Evolutionary conservation across 2,888 invertebrate species (phyloP).

Genomic region (Andrena hattorfiana): DNA sequence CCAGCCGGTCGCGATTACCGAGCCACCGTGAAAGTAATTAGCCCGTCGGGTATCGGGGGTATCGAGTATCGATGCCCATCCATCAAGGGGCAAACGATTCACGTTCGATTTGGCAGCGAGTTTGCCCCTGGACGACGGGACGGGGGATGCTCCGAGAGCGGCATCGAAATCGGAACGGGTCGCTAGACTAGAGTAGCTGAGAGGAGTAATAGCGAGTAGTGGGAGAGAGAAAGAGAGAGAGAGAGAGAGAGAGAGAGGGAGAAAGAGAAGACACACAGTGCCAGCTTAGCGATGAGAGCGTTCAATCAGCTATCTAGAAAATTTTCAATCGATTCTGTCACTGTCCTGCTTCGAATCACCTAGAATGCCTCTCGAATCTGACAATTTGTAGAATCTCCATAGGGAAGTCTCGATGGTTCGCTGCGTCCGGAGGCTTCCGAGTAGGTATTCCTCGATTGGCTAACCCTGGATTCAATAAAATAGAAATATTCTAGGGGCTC

Average conservation of each 20-base stretch:
- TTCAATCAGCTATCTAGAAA: background rate
- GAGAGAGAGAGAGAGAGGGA: background rate
- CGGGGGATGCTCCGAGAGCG: background rate
- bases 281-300: conserved; percentile 72
- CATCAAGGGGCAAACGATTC: conserved; percentile 12
- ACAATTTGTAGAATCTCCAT: background rate
- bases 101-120: conserved; percentile 47
- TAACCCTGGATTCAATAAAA: too few relatives aligned
- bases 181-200: conserved; percentile 9
- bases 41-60: background rate
- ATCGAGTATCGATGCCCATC: conserved; percentile 49
- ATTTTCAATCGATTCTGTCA: background rate
- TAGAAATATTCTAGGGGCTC: too few relatives aligned
- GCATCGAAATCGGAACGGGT: conserved; percentile 27
- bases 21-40: conserved; percentile 41
- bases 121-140: conserved; percentile 1
- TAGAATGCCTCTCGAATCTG: background rate
- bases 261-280: conserved; percentile 69
- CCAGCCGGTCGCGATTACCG: conserved; percentile 11
- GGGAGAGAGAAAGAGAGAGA: background rate
- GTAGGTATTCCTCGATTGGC: too few relatives aligned
- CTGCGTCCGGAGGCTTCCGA: background rate
- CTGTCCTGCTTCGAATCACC: background rate
- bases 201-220: background rate
- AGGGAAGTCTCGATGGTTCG: background rate